A percentile compares a stretch with the other conserved stretches of the same genome.
Conservation (phyloP, 2,113 vertebrate genomes). For the Prionailurus bengalensis region DNA sequence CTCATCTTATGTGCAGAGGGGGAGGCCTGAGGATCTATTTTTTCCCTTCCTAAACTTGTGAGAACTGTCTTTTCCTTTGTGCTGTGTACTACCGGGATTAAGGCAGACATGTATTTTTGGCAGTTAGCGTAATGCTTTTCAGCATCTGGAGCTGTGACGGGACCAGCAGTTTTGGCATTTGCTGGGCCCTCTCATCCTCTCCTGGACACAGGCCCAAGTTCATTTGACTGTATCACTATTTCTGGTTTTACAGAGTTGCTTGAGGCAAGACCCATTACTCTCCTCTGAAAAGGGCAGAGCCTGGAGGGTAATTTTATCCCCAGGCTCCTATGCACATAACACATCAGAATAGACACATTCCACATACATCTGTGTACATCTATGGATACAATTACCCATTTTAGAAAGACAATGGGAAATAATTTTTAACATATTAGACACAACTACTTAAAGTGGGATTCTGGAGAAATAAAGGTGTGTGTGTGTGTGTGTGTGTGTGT, state of each 20-base stretch:
- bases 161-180: conserved; percentile 8
- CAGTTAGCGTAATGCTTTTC: not conserved
- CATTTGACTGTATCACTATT: not conserved
- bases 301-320: not conserved
- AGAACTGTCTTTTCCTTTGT: conserved; percentile 35
- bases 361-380: not conserved
- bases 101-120: not conserved
- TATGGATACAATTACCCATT: not conserved
- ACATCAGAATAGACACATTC: not conserved
- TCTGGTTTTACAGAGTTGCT: not conserved
- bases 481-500: not conserved
- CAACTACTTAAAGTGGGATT: not conserved
- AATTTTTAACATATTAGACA: conserved; percentile 18
- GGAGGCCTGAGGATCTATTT: not conserved
- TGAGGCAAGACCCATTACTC: not conserved
- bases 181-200: not conserved
- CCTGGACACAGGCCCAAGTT: conserved; percentile 25
- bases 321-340: not conserved
- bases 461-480: not conserved
- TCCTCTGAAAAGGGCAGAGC: not conserved
- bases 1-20: not conserved
- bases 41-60: not conserved
- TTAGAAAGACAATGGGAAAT: not conserved
- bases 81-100: not conserved
- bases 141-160: not conserved